Evolutionary conservation across 2,888 invertebrate genomes (phyloP), one percentile per base, ranked within the genome.

Genomic region (Noctua pronuba): DNA sequence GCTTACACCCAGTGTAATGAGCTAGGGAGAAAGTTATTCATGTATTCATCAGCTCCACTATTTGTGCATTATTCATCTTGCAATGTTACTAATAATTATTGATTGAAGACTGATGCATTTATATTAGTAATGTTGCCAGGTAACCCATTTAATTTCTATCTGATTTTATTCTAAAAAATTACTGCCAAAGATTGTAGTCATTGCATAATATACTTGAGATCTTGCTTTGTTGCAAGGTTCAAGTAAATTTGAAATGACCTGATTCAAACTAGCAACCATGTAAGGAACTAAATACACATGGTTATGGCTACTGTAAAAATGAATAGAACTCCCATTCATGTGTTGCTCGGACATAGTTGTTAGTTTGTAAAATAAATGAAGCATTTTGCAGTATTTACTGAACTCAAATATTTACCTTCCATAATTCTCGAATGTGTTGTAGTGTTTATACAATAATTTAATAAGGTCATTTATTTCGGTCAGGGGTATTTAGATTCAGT

Each of bases 71-170:
- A 64, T 77, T 55, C 62, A 79, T 86, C 68, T 83, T 81, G 76
- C 70, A 83, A 85, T 84, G 79, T 79, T 87, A 79, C 85, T 85
- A 85, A 60, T 60, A 31, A 77, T 86, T 82, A 84, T 90, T 89
- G 73, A 88, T 90, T 90, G 85, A 94, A 95, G 95, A 95, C 94
- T 95, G 95, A 95, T 93, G 94, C 93, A 95, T 95, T 94, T 95
- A 93, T 90, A 90, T 89, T 77, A 79, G 70, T 82, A 79, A 84
- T 83, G 58, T 86, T 86, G 80, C 68, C 71, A 73, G 76, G 70
- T 58, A 69, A 67, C 6, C 52, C 44, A 75, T 58, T 24, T 16
- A 73, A 73, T 67, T 62, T 75, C 74, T 69, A 76, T 81, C 73
- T 87, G 88, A 79, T 65, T n/a, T 44, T 67, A 58, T 58, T 77